These are phyloP conservation scores for Tupaia tana DNA, from an alignment of 2,113 vertebrate genomes.

Conservation along the genomic window DNA sequence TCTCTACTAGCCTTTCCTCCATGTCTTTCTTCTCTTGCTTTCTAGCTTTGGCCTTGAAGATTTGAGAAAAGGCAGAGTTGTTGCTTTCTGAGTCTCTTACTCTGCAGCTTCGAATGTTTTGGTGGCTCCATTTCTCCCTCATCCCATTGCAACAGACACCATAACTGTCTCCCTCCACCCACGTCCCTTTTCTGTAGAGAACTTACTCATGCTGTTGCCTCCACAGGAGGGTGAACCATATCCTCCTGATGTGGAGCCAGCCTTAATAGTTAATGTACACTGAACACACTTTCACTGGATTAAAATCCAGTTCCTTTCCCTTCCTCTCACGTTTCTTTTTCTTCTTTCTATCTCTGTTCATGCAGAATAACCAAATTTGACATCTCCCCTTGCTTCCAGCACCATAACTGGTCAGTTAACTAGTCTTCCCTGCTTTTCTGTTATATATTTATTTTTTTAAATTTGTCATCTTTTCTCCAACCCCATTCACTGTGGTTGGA, in stretches of 20 bases:
- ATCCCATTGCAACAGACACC: rapidly evolving
- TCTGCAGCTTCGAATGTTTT: neutral
- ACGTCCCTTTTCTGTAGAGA: neutral
- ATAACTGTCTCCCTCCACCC: neutral
- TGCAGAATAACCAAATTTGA: neutral
- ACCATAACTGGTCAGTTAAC: neutral
- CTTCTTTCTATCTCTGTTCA: neutral
- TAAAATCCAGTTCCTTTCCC: rapidly evolving
- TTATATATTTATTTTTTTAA: neutral
- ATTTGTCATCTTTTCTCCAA: neutral
- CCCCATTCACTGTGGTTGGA: neutral
- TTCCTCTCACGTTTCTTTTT: neutral
- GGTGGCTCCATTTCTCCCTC: neutral
- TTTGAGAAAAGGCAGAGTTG: neutral
- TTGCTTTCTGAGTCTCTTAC: neutral
- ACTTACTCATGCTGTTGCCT: neutral
- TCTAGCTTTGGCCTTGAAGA: too few species aligned
- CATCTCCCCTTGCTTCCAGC: neutral
- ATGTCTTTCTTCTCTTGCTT: rapidly evolving
- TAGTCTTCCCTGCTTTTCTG: neutral
- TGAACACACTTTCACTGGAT: rapidly evolving
- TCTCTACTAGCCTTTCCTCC: neutral
- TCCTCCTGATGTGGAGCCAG: neutral
- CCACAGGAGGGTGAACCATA: rapidly evolving
- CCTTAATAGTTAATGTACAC: neutral